phyloP scores from a whole-genome alignment of 2,113 vertebrate genomes.

The Ursus arctos region DNA sequence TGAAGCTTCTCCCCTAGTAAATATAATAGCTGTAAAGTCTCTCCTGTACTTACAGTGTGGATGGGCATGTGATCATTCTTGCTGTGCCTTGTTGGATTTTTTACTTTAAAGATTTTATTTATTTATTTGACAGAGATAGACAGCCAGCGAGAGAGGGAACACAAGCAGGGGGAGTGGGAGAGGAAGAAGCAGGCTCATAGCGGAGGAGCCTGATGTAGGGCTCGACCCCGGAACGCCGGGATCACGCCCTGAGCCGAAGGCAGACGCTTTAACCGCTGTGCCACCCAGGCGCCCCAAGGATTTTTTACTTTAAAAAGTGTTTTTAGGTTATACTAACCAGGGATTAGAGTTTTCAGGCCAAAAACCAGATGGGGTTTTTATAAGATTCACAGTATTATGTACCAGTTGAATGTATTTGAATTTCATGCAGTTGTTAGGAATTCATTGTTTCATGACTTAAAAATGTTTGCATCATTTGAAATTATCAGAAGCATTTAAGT shows the following conservation, averaged over 20 bases:
- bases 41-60: neutral
- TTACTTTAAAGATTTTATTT: neutral
- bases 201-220: too few relatives aligned
- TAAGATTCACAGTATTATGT: neutral
- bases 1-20: neutral
- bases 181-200: too few relatives aligned
- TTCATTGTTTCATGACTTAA: slow-evolving; percentile 13
- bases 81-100: neutral
- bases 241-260: too few relatives aligned
- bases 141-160: too few relatives aligned
- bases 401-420: neutral
- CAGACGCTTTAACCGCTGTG: too few relatives aligned
- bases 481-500: slow-evolving; percentile 14
- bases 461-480: slow-evolving; percentile 48
- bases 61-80: neutral
- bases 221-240: too few relatives aligned
- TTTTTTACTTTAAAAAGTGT: neutral
- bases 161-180: too few relatives aligned
- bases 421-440: slow-evolving; percentile 47
- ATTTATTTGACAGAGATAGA: too few relatives aligned
- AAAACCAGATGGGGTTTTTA: neutral
- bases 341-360: slow-evolving; percentile 8
- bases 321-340: neutral
- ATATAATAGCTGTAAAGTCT: neutral
- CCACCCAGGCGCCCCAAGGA: too few relatives aligned